Base-by-base conservation (phyloP, 2,888 invertebrate species). In the Elgonia sp. region DNA sequence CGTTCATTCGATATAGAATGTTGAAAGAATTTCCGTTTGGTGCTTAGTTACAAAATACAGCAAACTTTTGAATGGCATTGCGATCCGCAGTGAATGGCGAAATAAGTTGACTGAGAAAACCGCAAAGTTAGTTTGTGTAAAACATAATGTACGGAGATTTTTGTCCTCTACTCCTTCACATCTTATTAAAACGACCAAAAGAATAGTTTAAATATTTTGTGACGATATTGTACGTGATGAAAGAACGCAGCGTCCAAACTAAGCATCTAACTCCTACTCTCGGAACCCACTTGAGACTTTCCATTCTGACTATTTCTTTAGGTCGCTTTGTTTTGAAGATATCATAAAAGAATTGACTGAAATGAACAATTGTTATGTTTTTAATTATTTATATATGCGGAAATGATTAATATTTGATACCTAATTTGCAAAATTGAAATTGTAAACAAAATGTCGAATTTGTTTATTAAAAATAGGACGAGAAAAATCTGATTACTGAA, bases 201-300 rank as follows among this genome's bases (percentile, higher is more conserved):
- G 84, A 79, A 85, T 77, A 77, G 77, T 84, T 84, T 77, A 84
- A 84, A 84, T 84, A 84, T 84, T 84, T 84, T 29, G n/a, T 65
- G 29, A 67, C 67, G 37, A 72, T 42, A 83, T 83, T 75, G 75
- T 83, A 29, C 7, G 10, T 39, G 20, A 50, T 70, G 62, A 80
- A 80, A 46, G 69, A n/a, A 67, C 67, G 14, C 42, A 42, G 42
- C 12, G 39, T 72, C 53, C n/a, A 50, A 79, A 69, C 79, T 79
- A 69, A 69, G 20, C 40, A 42, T 57, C 42, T 57, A 67, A 69
- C 80, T 42, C 53, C 10, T n/a, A 63, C 5, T 37, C 42, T 12
- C 55, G 21, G 14, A 37, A 53, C 5, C 46, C 18, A 46, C 21
- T 42, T n/a, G 42, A 21, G 73, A 73, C 73, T 73, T 73, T 70